phyloP scores from a whole-genome alignment of 2,797 vertebrate genomes.

The Thamnophis elegans region DNA sequence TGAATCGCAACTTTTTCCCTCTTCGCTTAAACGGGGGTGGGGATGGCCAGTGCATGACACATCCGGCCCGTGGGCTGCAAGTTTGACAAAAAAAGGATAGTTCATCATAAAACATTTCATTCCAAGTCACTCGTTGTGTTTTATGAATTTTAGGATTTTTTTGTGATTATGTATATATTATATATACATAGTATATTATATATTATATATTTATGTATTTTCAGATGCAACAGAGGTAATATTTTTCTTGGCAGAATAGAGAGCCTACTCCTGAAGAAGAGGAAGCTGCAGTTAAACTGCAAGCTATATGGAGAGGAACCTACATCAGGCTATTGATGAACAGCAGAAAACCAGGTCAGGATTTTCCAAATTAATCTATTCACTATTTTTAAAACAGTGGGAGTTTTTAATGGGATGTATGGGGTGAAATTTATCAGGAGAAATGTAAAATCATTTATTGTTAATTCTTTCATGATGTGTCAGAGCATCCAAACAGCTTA shows the following conservation, averaged over 20 bases:
- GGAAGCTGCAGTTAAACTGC: slow-evolving; percentile 75
- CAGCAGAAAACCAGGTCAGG: slow-evolving; percentile 78
- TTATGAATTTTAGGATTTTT: neutral
- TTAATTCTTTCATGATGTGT: neutral
- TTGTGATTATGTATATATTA: neutral
- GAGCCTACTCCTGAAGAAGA: slow-evolving; percentile 72
- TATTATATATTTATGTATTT: neutral
- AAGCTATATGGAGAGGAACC: slow-evolving; percentile 76
- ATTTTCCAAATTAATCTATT: neutral
- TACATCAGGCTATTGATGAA: slow-evolving; percentile 69
- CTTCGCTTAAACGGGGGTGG: too few species aligned
- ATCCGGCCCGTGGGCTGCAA: too few species aligned
- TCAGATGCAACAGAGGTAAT: slow-evolving; percentile 48
- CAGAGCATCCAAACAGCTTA: neutral
- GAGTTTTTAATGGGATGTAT: neutral
- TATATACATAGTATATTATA: too few species aligned
- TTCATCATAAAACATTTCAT: neutral
- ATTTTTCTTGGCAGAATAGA: slow-evolving; percentile 57
- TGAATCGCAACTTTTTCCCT: too few species aligned
- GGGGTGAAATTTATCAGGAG: neutral
- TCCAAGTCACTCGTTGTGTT: neutral
- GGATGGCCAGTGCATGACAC: too few species aligned
- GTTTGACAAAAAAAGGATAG: neutral
- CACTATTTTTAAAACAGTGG: neutral
- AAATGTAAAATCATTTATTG: neutral